Evolutionary conservation across 2,113 vertebrate species (phyloP).

Genomic region (Heterocephalus glaber): DNA sequence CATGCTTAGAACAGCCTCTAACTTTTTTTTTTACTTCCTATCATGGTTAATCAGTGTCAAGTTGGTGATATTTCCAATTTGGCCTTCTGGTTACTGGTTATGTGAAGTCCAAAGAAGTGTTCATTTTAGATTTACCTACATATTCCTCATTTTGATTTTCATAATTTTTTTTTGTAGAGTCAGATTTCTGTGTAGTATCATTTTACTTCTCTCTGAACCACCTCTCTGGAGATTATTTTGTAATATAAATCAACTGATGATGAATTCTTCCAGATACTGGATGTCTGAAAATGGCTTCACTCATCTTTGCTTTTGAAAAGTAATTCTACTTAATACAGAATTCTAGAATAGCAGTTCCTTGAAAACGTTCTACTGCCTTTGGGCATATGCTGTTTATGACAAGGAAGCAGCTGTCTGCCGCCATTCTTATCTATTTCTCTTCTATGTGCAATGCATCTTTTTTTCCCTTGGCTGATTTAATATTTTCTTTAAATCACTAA

Average conservation of each 20-base stretch:
- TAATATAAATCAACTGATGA: background rate
- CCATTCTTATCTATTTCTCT: background rate
- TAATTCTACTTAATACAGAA: background rate
- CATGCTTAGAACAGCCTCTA: background rate
- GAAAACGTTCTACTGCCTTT: background rate
- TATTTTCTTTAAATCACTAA: background rate
- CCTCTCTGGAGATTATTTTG: background rate
- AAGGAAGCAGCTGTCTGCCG: background rate
- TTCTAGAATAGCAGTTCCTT: background rate
- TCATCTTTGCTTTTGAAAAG: background rate
- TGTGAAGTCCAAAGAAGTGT: background rate
- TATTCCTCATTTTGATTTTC: background rate
- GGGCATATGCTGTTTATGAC: background rate
- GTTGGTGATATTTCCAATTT: background rate
- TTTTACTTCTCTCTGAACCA: background rate
- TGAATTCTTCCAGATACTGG: background rate
- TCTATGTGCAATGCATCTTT: background rate
- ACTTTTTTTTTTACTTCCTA: background rate
- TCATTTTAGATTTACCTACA: background rate
- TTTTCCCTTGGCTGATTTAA: background rate
- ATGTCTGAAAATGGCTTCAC: background rate
- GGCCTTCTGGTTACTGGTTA: background rate
- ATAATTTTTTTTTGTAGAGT: background rate
- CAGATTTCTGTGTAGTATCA: background rate
- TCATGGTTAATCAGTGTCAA: background rate